Conservation (phyloP, 2,888 invertebrate species). For the Trachelus troglodyta region DNA sequence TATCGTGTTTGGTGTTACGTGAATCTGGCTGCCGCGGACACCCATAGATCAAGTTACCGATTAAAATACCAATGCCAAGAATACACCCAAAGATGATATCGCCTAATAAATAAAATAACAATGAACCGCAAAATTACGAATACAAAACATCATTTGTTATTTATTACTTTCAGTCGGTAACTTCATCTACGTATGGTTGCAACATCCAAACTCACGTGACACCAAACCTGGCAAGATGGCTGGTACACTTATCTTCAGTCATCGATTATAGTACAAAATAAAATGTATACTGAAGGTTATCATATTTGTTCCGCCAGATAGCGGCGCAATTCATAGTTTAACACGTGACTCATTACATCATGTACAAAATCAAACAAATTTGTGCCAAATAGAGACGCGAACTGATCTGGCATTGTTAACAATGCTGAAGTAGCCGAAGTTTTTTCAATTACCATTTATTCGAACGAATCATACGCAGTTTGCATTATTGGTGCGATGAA, state of each 20-base stretch:
- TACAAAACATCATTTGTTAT: neutral
- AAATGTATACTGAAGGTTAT: neutral
- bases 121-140: neutral
- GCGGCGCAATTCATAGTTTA: neutral
- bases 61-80: too few relatives aligned
- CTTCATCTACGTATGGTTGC: neutral
- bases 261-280: neutral
- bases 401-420: conserved; percentile 26
- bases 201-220: neutral
- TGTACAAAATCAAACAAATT: conserved; percentile 31
- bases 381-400: conserved; percentile 16
- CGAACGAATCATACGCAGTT: neutral
- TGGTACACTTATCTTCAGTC: too few relatives aligned
- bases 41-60: too few relatives aligned
- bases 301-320: neutral
- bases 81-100: neutral
- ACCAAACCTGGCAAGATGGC: neutral
- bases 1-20: neutral
- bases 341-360: conserved; percentile 33
- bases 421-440: neutral
- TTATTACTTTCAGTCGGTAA: neutral
- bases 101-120: neutral
- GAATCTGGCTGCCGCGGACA: neutral
- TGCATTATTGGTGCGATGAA: neutral
- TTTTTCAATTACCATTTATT: neutral